Conservation (phyloP, 2,888 invertebrate genomes). For the Amiota mariae region DNA sequence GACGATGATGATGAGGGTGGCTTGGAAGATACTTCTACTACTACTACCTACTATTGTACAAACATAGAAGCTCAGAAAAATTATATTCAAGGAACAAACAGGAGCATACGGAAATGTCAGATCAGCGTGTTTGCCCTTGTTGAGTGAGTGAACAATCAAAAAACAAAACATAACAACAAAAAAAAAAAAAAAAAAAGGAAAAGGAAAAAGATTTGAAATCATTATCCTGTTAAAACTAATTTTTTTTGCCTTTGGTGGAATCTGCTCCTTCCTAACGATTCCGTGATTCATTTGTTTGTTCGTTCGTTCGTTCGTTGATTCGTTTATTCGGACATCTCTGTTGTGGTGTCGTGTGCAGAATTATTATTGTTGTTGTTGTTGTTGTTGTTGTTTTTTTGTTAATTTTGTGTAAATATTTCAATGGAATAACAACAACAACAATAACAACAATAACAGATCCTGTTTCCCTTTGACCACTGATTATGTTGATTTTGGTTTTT, state of each 20-base stretch:
- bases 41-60: too few relatives aligned
- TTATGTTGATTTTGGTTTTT: conserved; percentile 1
- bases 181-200: conserved; percentile 11
- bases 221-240: conserved; percentile 63
- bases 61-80: too few relatives aligned
- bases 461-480: not conserved
- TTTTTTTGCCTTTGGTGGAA: conserved; percentile 38
- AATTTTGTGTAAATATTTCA: conserved; percentile 56
- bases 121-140: too few relatives aligned
- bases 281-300: too few relatives aligned
- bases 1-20: too few relatives aligned
- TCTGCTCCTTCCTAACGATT: conserved; percentile 18
- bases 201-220: conserved; percentile 56
- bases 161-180: not conserved
- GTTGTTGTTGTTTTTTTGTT: conserved; percentile 38
- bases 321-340: too few relatives aligned
- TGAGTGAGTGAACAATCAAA: conserved; percentile 40
- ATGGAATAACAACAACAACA: conserved; percentile 16
- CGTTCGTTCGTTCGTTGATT: too few relatives aligned
- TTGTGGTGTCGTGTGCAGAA: not conserved
- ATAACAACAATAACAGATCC: too few relatives aligned
- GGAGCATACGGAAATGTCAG: too few relatives aligned
- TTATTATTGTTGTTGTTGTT: not conserved
- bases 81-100: too few relatives aligned
- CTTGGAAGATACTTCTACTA: too few relatives aligned